phyloP scores from a whole-genome alignment of 2,797 vertebrate genomes.

The Pteropus rufus region DNA sequence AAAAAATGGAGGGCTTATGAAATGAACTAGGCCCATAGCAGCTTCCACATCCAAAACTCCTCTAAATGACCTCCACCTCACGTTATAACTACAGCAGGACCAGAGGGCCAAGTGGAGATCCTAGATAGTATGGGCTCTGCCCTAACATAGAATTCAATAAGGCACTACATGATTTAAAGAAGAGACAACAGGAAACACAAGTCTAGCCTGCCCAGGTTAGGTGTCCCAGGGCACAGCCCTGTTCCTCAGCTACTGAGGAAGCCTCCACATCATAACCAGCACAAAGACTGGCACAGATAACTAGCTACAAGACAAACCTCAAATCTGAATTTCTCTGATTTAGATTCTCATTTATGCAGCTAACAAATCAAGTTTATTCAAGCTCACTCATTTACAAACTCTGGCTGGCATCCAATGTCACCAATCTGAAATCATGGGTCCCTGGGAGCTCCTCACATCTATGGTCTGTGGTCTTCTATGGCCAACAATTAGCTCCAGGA shows the following conservation, averaged over 20 bases:
- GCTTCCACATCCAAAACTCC: not conserved
- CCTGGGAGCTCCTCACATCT: conserved; percentile 11
- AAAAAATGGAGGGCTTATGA: not conserved
- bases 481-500: conserved; percentile 35
- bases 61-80: not conserved
- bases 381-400: conserved; percentile 23
- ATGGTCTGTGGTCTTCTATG: conserved; percentile 18
- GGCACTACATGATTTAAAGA: not conserved
- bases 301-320: not conserved
- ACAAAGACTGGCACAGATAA: not conserved
- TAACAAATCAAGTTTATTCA: conserved; percentile 48
- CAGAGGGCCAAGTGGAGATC: not conserved
- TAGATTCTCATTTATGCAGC: not conserved
- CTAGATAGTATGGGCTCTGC: not conserved
- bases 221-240: not conserved
- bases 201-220: not conserved
- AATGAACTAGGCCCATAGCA: not conserved
- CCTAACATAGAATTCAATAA: not conserved
- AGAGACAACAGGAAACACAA: not conserved
- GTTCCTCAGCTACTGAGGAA: not conserved
- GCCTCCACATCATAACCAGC: not conserved
- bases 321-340: not conserved
- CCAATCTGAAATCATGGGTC: not conserved
- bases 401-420: not conserved
- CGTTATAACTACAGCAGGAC: not conserved